A percentile compares a stretch with the other conserved stretches of the same genome.
Evolutionary conservation across 2,797 vertebrate species (phyloP).

Genomic region (Taeniopygia guttata): DNA sequence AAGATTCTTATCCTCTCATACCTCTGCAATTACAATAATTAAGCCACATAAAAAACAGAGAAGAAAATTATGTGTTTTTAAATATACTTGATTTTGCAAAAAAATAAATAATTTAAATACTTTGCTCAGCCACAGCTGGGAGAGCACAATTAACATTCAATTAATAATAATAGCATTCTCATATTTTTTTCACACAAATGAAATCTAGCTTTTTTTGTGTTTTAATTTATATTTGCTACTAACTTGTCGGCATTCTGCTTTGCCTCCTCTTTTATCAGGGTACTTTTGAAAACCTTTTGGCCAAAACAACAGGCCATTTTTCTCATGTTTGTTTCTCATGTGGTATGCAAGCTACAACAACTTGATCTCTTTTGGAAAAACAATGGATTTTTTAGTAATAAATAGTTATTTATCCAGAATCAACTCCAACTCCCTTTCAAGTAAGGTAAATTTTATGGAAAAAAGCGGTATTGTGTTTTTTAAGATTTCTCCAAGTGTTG

Average conservation of each 20-base stretch:
- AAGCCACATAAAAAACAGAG: background rate
- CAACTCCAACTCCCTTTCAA: background rate
- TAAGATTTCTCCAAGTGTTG: background rate
- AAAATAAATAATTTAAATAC: background rate
- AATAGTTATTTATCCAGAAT: background rate
- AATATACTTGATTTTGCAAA: background rate
- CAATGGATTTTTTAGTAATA: background rate
- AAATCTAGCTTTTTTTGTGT: background rate
- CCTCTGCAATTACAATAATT: background rate
- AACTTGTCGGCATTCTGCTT: background rate
- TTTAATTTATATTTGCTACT: background rate
- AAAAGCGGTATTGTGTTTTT: background rate
- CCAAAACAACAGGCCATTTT: background rate
- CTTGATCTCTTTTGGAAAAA: background rate
- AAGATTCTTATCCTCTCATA: background rate
- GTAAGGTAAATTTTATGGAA: background rate
- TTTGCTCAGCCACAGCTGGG: background rate
- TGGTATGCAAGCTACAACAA: background rate
- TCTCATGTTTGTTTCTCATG: background rate
- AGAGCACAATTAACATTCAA: background rate
- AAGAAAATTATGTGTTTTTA: background rate
- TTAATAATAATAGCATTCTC: background rate
- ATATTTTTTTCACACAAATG: background rate
- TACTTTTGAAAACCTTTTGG: background rate
- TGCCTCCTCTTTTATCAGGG: background rate